Base-by-base conservation (phyloP, 2,888 invertebrate genomes). In the Drosophila colorata region DNA sequence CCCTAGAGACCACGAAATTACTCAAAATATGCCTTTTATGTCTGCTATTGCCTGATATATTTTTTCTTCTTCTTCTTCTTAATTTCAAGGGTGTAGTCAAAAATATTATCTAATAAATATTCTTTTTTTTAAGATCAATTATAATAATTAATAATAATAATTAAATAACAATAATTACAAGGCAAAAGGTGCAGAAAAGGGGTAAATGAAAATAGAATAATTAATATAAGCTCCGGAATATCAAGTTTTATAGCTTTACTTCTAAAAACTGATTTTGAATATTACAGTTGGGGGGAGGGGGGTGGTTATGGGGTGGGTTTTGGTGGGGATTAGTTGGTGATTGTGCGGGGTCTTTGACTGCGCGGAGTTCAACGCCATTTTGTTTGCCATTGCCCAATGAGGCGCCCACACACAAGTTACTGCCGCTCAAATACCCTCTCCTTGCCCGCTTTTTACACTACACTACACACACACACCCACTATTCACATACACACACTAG, bases 341-440 rank as follows among this genome's bases (percentile, higher is more conserved):
- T 40, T 37, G 33, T 23, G 53, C 35, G 46, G 56, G 73, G 75
- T 71, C 76, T 74, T 75, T 74, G 74, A 71, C 77, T 77, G 71
- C 63, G 28, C 33, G 14, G 57, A 71, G 80, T 82, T 80, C 80
- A 80, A 71, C 80, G 80, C 83, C 80, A 83, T 80, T 82, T 81
- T 79, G 79, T 78, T 78, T 78, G 69, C 69, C 52, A 46, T 64
- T 74, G 66, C 80, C 59, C 64, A 80, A 79, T 68, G 72, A 59
- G 65, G 71, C 68, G 64, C 60, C 59, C 77, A 70, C 63, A 58
- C 46, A 61, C 48, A 59, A 69, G 48, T 58, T 43, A 46, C 48
- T 51, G 56, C 59, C 61, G 43, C 63, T 70, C 63, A 28, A 58
- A 70, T 59, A 5, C 20, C n/a, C 20, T 25, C 5, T 14, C 49